phyloP scores from a whole-genome alignment of 2,797 vertebrate genomes.

The Brachyrhaphis roseni region DNA sequence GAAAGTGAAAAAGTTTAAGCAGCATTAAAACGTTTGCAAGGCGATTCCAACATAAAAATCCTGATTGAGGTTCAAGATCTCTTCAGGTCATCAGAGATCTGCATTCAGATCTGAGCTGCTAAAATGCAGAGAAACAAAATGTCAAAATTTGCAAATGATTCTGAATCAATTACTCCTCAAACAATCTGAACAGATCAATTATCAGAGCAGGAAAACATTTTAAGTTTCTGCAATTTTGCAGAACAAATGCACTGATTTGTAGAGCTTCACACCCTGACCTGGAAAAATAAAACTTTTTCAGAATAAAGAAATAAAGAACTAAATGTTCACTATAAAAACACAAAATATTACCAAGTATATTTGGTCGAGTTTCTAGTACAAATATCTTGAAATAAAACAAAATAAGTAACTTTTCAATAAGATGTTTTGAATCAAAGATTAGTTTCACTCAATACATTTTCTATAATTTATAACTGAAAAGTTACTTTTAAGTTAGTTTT shows the following conservation, averaged over 20 bases:
- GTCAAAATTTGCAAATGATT: neutral
- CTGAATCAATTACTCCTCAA: neutral
- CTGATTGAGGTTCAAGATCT: conserved; percentile 22
- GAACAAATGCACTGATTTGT: conserved; percentile 10
- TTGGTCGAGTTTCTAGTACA: too few species aligned
- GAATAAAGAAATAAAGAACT: conserved; percentile 61
- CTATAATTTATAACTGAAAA: too few species aligned
- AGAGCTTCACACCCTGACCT: conserved; percentile 19
- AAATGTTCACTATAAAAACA: conserved; percentile 5
- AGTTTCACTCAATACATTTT: too few species aligned
- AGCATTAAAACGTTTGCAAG: neutral
- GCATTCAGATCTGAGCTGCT: neutral
- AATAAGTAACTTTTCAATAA: too few species aligned
- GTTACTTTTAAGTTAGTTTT: too few species aligned
- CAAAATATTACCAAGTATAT: too few species aligned
- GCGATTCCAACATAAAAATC: conserved; percentile 12
- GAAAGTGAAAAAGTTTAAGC: neutral
- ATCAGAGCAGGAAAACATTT: neutral
- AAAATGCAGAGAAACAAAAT: neutral
- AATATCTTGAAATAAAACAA: too few species aligned
- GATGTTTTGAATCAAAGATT: too few species aligned
- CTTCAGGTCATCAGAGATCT: conserved; percentile 1
- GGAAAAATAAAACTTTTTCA: conserved; percentile 38
- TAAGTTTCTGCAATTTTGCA: neutral
- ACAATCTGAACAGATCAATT: neutral